Percentiles rank a stretch among this genome's conserved stretches.
Conservation (phyloP, 2,797 vertebrate genomes). For the Rhinogobio ventralis region DNA sequence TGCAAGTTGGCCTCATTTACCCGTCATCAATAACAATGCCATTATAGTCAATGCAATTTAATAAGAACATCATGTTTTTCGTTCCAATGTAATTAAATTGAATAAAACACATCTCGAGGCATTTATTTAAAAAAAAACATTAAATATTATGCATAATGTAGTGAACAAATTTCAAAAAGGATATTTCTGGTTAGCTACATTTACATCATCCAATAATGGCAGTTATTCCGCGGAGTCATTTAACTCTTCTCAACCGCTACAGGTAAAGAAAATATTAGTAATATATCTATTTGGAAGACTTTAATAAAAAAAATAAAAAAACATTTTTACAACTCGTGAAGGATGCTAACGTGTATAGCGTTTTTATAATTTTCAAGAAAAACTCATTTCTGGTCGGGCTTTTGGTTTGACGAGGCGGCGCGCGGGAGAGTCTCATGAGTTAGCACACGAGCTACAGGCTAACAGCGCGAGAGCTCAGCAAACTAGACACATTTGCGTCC, state of each 20-base stretch:
- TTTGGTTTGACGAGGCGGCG: constrained; percentile 47
- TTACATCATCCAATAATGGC: not conserved
- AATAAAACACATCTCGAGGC: not conserved
- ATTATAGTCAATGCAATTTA: not conserved
- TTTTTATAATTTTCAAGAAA: not conserved
- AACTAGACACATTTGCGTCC: constrained; percentile 18
- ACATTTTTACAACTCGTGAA: not conserved
- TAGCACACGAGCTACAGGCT: constrained; percentile 49
- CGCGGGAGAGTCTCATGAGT: constrained; percentile 62
- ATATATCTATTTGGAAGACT: not conserved
- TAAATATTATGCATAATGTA: not conserved
- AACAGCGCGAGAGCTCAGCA: constrained; percentile 26
- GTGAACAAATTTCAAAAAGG: not conserved
- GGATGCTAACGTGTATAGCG: not conserved
- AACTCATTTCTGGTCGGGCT: constrained; percentile 2
- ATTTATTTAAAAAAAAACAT: not conserved
- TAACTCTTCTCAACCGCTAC: not conserved
- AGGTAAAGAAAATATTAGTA: not conserved
- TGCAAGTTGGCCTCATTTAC: not conserved
- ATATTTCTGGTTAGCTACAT: not conserved
- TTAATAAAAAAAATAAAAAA: not conserved
- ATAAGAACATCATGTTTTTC: not conserved
- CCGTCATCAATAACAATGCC: not conserved
- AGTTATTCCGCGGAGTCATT: not conserved
- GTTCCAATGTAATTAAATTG: not conserved